These are phyloP conservation scores for Latrodectus geometricus DNA, from an alignment of 1,140 invertebrate species.

Conservation along the genomic window DNA sequence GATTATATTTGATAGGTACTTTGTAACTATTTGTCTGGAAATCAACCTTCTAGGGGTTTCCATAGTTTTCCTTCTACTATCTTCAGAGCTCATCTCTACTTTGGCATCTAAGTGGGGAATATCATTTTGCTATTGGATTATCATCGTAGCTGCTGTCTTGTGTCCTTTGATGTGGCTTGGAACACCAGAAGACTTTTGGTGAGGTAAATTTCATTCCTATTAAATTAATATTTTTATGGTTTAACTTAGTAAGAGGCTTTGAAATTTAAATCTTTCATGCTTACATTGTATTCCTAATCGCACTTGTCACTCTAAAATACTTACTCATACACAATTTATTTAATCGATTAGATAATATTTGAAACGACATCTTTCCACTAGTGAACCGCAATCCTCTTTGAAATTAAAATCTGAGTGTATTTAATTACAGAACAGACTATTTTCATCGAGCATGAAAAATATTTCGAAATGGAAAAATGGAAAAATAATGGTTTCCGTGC, in stretches of 20 bases:
- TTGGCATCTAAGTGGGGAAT: constrained; percentile 71
- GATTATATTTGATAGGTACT: constrained; percentile 62
- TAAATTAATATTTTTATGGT: constrained; percentile 65
- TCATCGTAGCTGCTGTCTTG: constrained; percentile 75
- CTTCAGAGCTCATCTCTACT: constrained; percentile 75
- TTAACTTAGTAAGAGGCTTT: not conserved
- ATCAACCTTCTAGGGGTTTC: constrained; percentile 79
- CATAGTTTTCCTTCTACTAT: constrained; percentile 78
- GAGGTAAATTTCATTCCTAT: constrained; percentile 24
- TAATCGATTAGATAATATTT: too few relatives aligned
- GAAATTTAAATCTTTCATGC: not conserved
- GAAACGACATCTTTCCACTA: too few relatives aligned
- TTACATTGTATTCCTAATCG: not conserved
- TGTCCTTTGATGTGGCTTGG: constrained; percentile 78
- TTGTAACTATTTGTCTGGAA: constrained; percentile 73
- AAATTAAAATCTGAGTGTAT: too few relatives aligned
- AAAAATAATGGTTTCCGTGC: too few relatives aligned
- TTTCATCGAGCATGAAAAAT: too few relatives aligned
- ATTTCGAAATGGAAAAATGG: too few relatives aligned
- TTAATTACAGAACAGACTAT: too few relatives aligned
- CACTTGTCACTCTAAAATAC: too few relatives aligned
- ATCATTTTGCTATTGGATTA: constrained; percentile 76
- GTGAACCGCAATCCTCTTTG: too few relatives aligned
- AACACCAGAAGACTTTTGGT: constrained; percentile 80
- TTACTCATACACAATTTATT: too few relatives aligned